phyloP scores from a whole-genome alignment of 2,113 vertebrate genomes.

The Muntiacus muntjak region DNA sequence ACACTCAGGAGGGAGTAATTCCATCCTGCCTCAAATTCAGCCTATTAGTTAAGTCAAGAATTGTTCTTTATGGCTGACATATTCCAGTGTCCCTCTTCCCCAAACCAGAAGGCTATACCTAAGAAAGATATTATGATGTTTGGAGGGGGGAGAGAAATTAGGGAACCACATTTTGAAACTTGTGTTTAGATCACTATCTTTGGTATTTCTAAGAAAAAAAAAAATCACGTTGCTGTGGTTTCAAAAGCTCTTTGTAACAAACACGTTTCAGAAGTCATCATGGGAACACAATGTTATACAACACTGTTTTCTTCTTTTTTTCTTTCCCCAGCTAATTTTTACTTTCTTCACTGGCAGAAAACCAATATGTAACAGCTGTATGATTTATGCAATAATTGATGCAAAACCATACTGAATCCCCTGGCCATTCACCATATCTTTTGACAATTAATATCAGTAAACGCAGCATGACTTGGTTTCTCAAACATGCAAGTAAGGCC shows the following conservation, averaged over 20 bases:
- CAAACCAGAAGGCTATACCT: neutral
- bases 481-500: neutral
- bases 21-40: neutral
- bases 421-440: neutral
- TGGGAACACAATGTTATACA: neutral
- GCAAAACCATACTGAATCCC: slow-evolving; percentile 7
- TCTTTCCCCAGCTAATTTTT: neutral
- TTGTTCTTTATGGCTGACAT: neutral
- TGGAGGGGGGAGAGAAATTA: neutral
- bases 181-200: neutral
- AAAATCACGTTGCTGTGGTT: neutral
- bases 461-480: neutral
- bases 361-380: slow-evolving; percentile 3
- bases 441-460: neutral
- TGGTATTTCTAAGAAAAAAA: slow-evolving; percentile 2
- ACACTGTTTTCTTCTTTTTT: neutral
- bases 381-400: slow-evolving; percentile 10
- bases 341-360: slow-evolving; percentile 29
- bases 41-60: neutral
- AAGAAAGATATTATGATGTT: neutral
- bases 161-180: neutral
- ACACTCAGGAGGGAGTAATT: neutral
- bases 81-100: neutral
- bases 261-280: slow-evolving; percentile 13
- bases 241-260: slow-evolving; percentile 20